Percentiles rank a stretch among this genome's conserved stretches.
Evolutionary conservation across 53 echinoderm and acorn worm genomes (phyloP).

Genomic region (Holothuria scabra): DNA sequence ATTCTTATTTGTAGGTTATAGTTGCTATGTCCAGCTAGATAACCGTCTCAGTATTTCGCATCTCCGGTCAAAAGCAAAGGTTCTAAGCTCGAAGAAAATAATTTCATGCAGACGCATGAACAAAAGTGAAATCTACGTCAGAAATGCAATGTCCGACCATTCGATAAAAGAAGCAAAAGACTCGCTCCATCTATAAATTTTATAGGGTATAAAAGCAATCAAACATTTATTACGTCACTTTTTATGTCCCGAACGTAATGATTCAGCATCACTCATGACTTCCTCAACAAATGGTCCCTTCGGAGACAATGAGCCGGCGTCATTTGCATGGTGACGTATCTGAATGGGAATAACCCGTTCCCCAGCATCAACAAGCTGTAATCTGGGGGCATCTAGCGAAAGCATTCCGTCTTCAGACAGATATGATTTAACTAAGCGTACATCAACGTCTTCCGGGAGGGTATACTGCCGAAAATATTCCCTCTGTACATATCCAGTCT

Average conservation of each 20-base stretch:
- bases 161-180: no score
- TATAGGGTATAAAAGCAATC: no score
- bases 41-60: no score
- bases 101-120: no score
- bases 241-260: slow-evolving; percentile 34
- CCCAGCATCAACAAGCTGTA: slow-evolving; percentile 58
- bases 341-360: slow-evolving; percentile 85
- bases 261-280: slow-evolving; percentile 84
- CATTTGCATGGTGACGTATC: slow-evolving; percentile 58
- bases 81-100: no score
- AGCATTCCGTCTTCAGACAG: slow-evolving; percentile 79
- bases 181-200: no score
- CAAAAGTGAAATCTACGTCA: no score
- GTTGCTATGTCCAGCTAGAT: no score
- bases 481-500: slow-evolving; percentile 77
- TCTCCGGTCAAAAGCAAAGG: no score
- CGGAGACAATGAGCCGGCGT: slow-evolving; percentile 56
- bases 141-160: no score
- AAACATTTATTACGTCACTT: no score
- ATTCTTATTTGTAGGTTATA: no score
- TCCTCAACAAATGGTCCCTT: slow-evolving; percentile 84
- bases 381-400: slow-evolving; percentile 83
- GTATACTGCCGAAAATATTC: slow-evolving; percentile 97
- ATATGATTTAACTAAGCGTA: slow-evolving; percentile 79
- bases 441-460: slow-evolving; percentile 89